Conservation (phyloP, 2,888 invertebrate genomes). For the Orgyia antiqua region DNA sequence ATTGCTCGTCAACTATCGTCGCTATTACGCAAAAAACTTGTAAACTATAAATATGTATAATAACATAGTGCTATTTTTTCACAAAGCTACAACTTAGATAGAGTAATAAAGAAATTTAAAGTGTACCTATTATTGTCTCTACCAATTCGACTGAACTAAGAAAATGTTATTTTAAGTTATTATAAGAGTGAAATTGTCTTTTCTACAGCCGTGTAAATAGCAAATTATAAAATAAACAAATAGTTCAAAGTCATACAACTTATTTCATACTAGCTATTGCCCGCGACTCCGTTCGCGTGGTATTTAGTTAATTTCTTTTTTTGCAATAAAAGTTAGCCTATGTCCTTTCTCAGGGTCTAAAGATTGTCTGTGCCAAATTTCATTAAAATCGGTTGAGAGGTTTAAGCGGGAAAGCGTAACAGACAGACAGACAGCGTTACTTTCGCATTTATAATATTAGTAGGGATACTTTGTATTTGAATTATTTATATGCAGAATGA, state of each 20-base stretch:
- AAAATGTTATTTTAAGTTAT: constrained; percentile 66
- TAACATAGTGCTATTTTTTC: constrained; percentile 64
- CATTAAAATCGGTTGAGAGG: too few relatives aligned
- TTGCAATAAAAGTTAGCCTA: too few relatives aligned
- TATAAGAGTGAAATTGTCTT: constrained; percentile 65
- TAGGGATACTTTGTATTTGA: too few relatives aligned
- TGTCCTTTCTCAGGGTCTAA: too few relatives aligned
- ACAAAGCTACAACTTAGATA: constrained; percentile 50
- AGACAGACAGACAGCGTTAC: too few relatives aligned
- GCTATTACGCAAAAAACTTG: constrained; percentile 56
- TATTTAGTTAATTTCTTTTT: too few relatives aligned
- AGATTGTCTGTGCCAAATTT: too few relatives aligned
- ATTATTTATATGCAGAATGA: too few relatives aligned
- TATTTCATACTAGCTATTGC: too few relatives aligned
- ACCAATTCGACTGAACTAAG: constrained; percentile 53
- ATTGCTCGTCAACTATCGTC: constrained; percentile 32
- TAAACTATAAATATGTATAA: constrained; percentile 48
- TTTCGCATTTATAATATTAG: too few relatives aligned
- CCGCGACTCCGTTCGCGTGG: too few relatives aligned
- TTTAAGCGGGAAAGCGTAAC: too few relatives aligned
- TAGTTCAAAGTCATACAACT: constrained; percentile 55
- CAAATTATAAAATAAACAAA: constrained; percentile 46
- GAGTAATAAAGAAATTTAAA: constrained; percentile 29
- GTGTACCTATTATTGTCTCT: constrained; percentile 42
- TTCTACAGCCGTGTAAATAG: constrained; percentile 75